Base-by-base conservation (phyloP, 2,113 vertebrate species). In the Coracopsis vasa region DNA sequence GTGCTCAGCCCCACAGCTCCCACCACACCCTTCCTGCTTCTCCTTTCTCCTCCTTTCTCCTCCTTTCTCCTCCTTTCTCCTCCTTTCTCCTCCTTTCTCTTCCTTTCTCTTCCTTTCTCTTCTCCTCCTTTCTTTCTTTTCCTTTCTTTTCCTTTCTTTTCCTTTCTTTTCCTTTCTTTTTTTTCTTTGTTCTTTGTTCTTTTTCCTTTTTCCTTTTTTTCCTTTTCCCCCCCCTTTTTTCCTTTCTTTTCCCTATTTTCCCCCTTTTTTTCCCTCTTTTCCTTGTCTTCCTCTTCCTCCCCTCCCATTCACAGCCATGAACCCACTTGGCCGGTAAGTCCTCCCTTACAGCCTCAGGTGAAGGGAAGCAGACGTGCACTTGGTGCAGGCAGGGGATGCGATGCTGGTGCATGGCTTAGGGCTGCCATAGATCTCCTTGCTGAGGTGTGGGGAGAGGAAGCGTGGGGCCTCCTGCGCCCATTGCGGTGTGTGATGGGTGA, bases 401-500 rank as follows among this genome's bases (percentile, higher is more conserved):
- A 9, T 9, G 24, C 7, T 44, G 90, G 77, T 18, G 47, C 11
- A 1, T 29, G 48, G 9, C 72, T 64, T 16, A 10, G 48, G 66
- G 58, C 1, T 13, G 42, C 80, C 9, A 1, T 12, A 3, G 25
- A 71, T 64, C 73, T 75, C 35, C 25, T 25, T 9, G 16, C 37
- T 0, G 0, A 28, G 86, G 56, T 0, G 3, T 0, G 33, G 25
- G 60, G 33, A 1, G 73, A 13, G 9, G 62, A 18, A 9, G 6
- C 0, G 14, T 4, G 0, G 87, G 44, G 24, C 2, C 45, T 65
- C 14, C 21, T 0, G 9, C 33, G 9, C 21, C 7, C 12, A 27
- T 24, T 27, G 7, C 1, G 0, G 2, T 2, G 71, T 5, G 31
- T 3, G 7, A 28, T 0, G 16, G 23, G 53, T 1, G 6, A 31